A percentile compares a stretch with the other conserved stretches of the same genome.
Conservation (phyloP, 2,797 vertebrate genomes). For the Nannoperca obscura region DNA sequence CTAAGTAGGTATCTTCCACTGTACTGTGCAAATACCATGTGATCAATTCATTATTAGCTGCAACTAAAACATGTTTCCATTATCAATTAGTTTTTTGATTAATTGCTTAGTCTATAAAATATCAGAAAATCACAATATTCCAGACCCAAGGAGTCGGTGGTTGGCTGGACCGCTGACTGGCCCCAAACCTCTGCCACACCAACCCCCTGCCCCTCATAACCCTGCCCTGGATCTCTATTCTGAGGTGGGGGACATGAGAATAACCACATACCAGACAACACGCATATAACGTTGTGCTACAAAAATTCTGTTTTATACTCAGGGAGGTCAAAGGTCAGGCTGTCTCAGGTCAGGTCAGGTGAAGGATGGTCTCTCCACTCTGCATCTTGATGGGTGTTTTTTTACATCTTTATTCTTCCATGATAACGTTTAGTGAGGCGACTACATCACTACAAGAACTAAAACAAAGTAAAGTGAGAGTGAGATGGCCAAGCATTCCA, state of each 20-base stretch:
- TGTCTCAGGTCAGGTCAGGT: not conserved
- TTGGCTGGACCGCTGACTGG: slow-evolving; percentile 23
- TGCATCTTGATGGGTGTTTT: not conserved
- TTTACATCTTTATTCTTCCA: not conserved
- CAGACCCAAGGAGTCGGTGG: slow-evolving; percentile 2
- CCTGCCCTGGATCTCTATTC: slow-evolving; percentile 16
- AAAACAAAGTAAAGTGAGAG: slow-evolving; percentile 26
- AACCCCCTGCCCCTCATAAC: slow-evolving; percentile 48
- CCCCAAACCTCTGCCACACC: slow-evolving; percentile 38
- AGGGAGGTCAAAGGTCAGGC: slow-evolving; percentile 63
- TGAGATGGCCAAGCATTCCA: slow-evolving; percentile 36
- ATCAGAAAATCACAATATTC: not conserved
- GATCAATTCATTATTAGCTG: slow-evolving; percentile 5
- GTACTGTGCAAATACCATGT: not conserved
- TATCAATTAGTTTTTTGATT: not conserved
- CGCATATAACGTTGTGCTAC: slow-evolving; percentile 41
- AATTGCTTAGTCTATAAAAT: not conserved
- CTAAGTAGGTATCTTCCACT: not conserved
- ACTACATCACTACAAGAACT: slow-evolving; percentile 5
- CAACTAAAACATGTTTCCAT: not conserved
- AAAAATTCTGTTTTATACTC: slow-evolving; percentile 27
- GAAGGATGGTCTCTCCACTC: not conserved
- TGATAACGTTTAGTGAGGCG: not conserved
- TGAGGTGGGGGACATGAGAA: slow-evolving; percentile 42
- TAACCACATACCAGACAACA: slow-evolving; percentile 64